Evolutionary conservation across 2,888 invertebrate species (phyloP).

Genomic region (Brenthis daphne): DNA sequence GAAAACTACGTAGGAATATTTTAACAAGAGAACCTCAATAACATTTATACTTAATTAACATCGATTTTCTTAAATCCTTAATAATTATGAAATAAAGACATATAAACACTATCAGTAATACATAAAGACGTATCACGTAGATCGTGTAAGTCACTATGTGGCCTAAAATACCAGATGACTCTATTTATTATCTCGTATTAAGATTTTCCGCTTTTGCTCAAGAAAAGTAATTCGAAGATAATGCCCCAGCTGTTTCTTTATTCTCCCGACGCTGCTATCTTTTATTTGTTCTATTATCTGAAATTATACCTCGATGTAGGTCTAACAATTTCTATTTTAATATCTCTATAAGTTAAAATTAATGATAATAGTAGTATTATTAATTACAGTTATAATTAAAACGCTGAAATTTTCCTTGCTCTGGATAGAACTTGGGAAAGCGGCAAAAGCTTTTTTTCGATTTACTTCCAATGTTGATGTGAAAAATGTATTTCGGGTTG

Average conservation of each 20-base stretch:
- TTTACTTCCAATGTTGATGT: too few relatives aligned
- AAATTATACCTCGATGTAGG: not conserved
- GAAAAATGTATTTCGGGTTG: too few relatives aligned
- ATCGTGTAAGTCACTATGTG: constrained; percentile 18
- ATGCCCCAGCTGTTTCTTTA: constrained; percentile 29
- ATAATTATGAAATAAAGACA: not conserved
- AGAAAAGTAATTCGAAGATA: constrained; percentile 31
- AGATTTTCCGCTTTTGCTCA: constrained; percentile 18
- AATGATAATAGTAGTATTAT: not conserved
- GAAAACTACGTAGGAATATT: too few relatives aligned
- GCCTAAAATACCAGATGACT: constrained; percentile 21
- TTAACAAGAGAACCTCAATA: too few relatives aligned
- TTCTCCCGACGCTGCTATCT: constrained; percentile 16
- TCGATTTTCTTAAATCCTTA: too few relatives aligned
- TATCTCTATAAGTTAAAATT: not conserved
- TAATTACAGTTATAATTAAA: too few relatives aligned
- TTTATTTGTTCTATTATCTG: constrained; percentile 13
- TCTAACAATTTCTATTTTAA: not conserved
- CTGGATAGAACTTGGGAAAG: too few relatives aligned
- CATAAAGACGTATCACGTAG: constrained; percentile 1
- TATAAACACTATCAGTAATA: not conserved
- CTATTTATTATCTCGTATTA: constrained; percentile 25
- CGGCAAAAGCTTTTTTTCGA: too few relatives aligned
- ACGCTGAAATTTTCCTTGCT: too few relatives aligned
- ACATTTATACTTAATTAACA: too few relatives aligned